phyloP scores from a whole-genome alignment of 2,113 vertebrate genomes.

The Proteles cristata region DNA sequence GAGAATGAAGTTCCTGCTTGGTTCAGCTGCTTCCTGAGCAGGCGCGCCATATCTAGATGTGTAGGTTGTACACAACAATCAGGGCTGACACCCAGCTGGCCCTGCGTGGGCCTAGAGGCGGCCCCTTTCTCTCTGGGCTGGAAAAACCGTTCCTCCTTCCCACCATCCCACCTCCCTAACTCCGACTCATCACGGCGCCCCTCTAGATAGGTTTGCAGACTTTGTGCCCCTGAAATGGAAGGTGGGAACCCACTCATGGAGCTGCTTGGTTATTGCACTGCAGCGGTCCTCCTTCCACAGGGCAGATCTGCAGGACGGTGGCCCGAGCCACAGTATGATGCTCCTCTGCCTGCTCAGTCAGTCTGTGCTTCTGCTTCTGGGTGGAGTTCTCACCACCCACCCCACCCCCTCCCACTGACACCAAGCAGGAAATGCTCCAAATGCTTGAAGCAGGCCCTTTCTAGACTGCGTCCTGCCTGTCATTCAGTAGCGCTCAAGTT shows the following conservation, averaged over 20 bases:
- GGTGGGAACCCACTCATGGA: rapidly evolving
- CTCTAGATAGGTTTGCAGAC: background rate
- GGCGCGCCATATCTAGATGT: background rate
- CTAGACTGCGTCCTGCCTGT: background rate
- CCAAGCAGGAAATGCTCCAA: background rate
- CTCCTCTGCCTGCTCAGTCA: background rate
- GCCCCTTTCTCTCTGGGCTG: background rate
- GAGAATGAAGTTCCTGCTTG: background rate
- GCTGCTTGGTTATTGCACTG: background rate
- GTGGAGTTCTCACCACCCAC: background rate
- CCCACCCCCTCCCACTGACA: background rate
- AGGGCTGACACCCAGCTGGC: background rate
- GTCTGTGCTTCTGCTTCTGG: background rate
- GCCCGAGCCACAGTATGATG: background rate
- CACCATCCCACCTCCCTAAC: background rate
- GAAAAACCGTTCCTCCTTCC: background rate
- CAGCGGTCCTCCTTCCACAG: background rate
- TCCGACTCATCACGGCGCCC: background rate
- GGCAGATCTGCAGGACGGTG: background rate
- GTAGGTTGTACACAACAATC: background rate
- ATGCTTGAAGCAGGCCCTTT: background rate
- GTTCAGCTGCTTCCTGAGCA: background rate
- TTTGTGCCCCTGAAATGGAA: background rate
- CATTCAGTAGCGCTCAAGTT: background rate
- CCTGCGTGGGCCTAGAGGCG: too few species aligned